phyloP scores from a whole-genome alignment of 2,113 vertebrate species.

The Cichladusa arquata region DNA sequence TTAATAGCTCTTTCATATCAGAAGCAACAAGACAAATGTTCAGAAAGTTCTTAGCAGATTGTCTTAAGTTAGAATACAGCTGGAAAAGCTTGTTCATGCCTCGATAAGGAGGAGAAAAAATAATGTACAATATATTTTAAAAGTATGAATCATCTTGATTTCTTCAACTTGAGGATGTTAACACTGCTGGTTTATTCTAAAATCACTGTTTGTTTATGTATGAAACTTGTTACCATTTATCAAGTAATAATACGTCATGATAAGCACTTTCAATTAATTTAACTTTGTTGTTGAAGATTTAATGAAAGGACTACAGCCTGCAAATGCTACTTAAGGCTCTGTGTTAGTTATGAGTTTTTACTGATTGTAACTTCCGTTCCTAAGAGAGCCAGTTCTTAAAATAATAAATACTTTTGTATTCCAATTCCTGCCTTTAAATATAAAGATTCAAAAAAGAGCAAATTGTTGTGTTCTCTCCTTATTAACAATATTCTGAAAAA shows the following conservation, averaged over 20 bases:
- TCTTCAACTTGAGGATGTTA: neutral
- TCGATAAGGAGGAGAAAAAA: neutral
- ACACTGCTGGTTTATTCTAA: neutral
- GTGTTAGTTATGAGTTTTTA: neutral
- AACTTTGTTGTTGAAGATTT: neutral
- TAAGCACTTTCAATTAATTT: neutral
- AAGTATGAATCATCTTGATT: neutral
- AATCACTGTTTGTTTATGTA: neutral
- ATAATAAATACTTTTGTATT: neutral
- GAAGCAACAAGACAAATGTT: neutral
- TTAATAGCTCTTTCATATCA: neutral
- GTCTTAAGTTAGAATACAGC: neutral
- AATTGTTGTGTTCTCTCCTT: neutral
- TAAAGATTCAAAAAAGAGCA: neutral
- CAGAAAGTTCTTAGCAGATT: neutral
- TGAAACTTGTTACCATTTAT: neutral
- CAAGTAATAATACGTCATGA: neutral
- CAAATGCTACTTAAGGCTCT: neutral
- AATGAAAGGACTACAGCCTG: neutral
- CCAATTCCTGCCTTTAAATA: neutral
- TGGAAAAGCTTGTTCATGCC: neutral
- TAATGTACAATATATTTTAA: neutral
- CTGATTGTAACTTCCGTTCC: neutral
- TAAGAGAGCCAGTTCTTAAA: neutral
- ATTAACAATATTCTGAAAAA: neutral